Conservation (phyloP, 2,113 vertebrate genomes). For the Arothron firmamentum region DNA sequence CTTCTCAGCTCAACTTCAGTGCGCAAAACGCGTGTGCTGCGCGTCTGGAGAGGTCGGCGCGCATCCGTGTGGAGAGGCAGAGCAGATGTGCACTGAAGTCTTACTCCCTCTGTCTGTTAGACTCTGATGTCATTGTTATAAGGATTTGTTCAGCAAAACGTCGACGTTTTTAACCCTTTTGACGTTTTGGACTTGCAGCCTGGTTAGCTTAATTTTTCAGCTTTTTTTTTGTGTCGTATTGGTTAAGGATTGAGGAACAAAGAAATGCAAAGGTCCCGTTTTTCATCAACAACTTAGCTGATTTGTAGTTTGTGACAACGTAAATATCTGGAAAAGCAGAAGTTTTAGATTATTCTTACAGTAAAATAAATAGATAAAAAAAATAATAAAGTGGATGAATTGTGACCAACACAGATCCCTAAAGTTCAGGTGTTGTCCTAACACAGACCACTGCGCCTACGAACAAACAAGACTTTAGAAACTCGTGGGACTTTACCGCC, state of each 20-base stretch:
- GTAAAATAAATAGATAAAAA: neutral
- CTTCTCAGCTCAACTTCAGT: slow-evolving; percentile 47
- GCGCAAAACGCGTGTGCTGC: slow-evolving; percentile 50
- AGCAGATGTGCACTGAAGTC: slow-evolving; percentile 23
- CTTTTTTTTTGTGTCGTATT: neutral
- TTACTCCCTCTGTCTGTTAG: slow-evolving; percentile 25
- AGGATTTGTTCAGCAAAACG: slow-evolving; percentile 23
- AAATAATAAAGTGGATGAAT: neutral
- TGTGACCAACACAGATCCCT: slow-evolving; percentile 4
- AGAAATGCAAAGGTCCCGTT: no score
- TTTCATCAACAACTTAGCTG: no score
- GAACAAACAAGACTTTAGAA: neutral
- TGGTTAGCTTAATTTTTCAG: no score
- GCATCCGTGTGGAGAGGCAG: slow-evolving; percentile 36
- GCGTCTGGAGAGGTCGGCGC: slow-evolving; percentile 57
- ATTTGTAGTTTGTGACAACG: neutral
- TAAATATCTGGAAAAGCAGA: neutral
- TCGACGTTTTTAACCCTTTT: slow-evolving; percentile 51
- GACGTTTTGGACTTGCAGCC: neutral
- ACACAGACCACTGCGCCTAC: neutral
- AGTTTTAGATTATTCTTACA: neutral
- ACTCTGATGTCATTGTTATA: slow-evolving; percentile 34
- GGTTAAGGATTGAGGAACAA: no score
- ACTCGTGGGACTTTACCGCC: slow-evolving; percentile 27
- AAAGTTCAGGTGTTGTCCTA: slow-evolving; percentile 29